phyloP scores from a whole-genome alignment of 2,113 vertebrate genomes.

The Halcyon senegalensis region DNA sequence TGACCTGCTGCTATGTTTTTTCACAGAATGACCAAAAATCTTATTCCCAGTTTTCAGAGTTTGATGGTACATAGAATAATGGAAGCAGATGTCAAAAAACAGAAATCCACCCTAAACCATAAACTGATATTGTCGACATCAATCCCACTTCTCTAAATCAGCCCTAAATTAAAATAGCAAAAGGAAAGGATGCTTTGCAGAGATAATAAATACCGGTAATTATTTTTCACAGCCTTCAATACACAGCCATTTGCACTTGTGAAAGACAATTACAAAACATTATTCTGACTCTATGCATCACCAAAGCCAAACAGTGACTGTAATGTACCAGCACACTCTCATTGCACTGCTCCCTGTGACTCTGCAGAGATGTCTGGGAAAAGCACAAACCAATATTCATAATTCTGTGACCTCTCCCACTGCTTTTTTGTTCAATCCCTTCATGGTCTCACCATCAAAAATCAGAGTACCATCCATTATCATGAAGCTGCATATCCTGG shows the following conservation, averaged over 20 bases:
- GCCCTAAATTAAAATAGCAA: neutral
- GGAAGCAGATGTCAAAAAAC: neutral
- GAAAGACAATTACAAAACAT: slow-evolving; percentile 7
- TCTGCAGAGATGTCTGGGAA: neutral
- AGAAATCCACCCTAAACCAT: neutral
- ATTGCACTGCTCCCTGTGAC: neutral
- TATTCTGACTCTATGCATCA: neutral
- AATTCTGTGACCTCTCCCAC: neutral
- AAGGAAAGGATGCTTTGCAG: neutral
- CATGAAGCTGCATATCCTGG: neutral
- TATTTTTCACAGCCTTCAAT: neutral
- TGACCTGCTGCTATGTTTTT: neutral
- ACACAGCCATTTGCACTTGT: neutral
- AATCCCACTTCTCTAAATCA: neutral
- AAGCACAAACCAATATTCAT: neutral
- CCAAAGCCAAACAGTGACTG: neutral
- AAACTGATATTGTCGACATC: neutral
- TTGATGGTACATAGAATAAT: neutral
- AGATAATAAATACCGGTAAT: neutral
- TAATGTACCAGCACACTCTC: neutral
- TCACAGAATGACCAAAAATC: neutral
- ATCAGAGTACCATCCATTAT: neutral
- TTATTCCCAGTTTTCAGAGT: neutral
- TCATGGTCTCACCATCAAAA: neutral
- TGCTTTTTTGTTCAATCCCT: neutral